phyloP scores from a whole-genome alignment of 1,140 invertebrate genomes.

The Monomorium pharaonis region DNA sequence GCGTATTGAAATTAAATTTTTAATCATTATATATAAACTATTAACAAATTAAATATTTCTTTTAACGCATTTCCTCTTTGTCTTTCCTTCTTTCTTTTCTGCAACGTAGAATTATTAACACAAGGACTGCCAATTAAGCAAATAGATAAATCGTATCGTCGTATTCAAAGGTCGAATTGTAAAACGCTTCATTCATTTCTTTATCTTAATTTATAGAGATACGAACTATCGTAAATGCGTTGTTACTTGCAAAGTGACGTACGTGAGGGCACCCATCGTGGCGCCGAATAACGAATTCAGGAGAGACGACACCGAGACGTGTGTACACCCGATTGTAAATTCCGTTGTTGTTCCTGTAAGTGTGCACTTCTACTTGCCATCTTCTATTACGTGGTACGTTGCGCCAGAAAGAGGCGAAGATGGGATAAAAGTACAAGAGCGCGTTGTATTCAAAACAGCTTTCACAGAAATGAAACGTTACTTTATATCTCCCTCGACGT shows the following conservation, averaged over 20 bases:
- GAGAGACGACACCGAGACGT: slow-evolving; percentile 2
- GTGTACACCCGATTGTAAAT: slow-evolving; percentile 33
- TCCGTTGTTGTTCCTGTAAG: slow-evolving; percentile 42
- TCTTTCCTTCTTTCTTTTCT: not conserved
- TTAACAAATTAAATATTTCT: not conserved
- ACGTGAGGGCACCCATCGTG: slow-evolving; percentile 33
- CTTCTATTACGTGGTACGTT: slow-evolving; percentile 17
- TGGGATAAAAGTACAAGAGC: slow-evolving; percentile 19
- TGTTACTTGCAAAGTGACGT: slow-evolving; percentile 19
- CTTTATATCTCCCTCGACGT: slow-evolving; percentile 8
- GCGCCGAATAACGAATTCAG: slow-evolving; percentile 43
- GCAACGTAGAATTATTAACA: not conserved
- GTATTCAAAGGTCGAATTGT: not conserved
- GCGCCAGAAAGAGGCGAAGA: not conserved
- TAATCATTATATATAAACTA: not conserved
- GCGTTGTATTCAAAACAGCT: slow-evolving; percentile 23
- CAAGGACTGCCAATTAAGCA: not conserved
- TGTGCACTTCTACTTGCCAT: slow-evolving; percentile 24
- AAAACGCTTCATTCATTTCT: not conserved
- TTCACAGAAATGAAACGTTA: slow-evolving; percentile 34
- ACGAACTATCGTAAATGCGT: not conserved
- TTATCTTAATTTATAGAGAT: not conserved
- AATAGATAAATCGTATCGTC: not conserved
- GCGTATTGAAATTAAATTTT: not conserved
- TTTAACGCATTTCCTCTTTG: no score